Evolutionary conservation across 1,140 invertebrate species (phyloP).

Genomic region (Bradysia coprophila): DNA sequence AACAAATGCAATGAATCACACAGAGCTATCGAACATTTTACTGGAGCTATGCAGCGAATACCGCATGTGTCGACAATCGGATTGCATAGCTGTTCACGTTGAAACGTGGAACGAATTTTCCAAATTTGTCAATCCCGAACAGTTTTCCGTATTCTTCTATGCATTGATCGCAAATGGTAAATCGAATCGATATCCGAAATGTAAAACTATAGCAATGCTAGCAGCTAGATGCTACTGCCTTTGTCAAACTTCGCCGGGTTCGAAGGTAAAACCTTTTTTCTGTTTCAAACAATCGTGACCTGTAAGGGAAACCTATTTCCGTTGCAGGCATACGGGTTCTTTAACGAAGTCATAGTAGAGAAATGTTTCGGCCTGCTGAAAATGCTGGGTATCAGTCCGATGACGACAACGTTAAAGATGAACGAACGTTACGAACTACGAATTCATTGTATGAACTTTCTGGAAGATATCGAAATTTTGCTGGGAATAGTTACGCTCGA

Average conservation of each 20-base stretch:
- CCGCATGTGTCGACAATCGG: not conserved
- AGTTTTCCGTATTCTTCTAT: not conserved
- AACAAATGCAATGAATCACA: not conserved
- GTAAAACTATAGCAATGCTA: no score
- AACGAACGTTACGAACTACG: not conserved
- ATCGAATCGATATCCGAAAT: no score
- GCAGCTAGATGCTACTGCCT: not conserved
- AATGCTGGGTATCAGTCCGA: no score
- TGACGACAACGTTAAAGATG: no score
- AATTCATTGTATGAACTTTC: not conserved
- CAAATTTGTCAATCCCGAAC: not conserved
- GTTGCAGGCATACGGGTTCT: not conserved
- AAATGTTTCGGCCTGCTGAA: not conserved
- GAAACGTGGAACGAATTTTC: not conserved
- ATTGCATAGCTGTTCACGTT: not conserved
- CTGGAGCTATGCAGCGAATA: not conserved
- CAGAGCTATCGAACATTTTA: not conserved
- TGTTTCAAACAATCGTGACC: no score
- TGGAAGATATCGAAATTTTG: not conserved
- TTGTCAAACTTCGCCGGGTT: not conserved
- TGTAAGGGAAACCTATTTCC: no score
- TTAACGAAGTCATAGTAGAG: not conserved
- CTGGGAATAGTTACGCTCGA: not conserved
- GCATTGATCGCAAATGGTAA: no score
- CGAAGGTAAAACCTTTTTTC: no score